Base-by-base conservation (phyloP, 2,113 vertebrate species). In the Amphiprion percula region DNA sequence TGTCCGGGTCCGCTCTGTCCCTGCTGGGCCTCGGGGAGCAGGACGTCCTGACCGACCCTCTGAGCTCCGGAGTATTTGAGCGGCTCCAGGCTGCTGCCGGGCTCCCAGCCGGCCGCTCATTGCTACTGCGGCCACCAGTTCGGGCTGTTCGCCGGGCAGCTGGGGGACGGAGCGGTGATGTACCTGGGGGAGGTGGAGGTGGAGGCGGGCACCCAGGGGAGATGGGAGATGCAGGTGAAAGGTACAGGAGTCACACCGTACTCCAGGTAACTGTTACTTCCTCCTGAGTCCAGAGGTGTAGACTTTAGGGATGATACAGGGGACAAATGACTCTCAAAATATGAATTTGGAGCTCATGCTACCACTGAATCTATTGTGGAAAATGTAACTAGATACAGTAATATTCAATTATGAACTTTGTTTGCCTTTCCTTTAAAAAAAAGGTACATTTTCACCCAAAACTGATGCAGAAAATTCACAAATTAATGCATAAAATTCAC, bases 91-190 rank as follows among this genome's bases (percentile, higher is more conserved):
- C 64, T 93, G 77, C 91, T 87, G 77, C 90, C 93, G 0, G 97
- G 96, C 81, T 83, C 95, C 7, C 91, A 96, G 82, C 94, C 96
- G 12, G 96, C 96, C 2, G 96, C 96, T 0, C 97, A 98, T 84
- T 97, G 96, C 84, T 97, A 97, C 93, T 95, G 96, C 90, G 97
- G 96, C 0, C 97, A 97, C 91, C 97, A 97, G 95, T 98, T 98
- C 63, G 97, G 97, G 47, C 93, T 92, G 84, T 97, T 96, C 81
- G 96, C 96, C 0, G 96, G 96, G 12, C 97, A 97, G 87, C 95
- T 97, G 76, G 96, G 96, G 4, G 97, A 97, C 74, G 97, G 96
- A 54, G 97, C 97, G 5, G 96, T 95, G 77, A 90, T 96, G 88
- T 97, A 97, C 88, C 89, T 98, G 79, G 97, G 97, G 44, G 96